Evolutionary conservation across 2,888 invertebrate genomes (phyloP).

Genomic region (Hirtodrosophila alboralis): DNA sequence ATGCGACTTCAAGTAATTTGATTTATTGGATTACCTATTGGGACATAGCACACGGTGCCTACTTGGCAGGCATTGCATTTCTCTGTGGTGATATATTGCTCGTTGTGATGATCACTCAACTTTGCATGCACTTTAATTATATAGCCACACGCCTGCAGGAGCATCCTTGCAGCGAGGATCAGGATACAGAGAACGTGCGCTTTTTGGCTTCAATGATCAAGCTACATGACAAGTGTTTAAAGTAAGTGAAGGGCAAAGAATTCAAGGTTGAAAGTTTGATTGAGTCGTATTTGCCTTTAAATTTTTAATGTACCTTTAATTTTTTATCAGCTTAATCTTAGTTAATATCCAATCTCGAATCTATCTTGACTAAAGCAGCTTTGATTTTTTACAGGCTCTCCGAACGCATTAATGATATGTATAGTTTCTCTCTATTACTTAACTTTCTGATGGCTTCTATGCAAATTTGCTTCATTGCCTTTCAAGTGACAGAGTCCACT

Average conservation of each 20-base stretch:
- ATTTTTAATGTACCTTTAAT: too few relatives aligned
- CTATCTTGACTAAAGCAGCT: neutral
- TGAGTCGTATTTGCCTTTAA: too few relatives aligned
- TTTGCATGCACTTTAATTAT: constrained; percentile 79
- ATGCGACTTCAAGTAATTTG: constrained; percentile 52
- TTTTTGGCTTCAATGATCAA: constrained; percentile 59
- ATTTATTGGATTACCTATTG: constrained; percentile 67
- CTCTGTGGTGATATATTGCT: constrained; percentile 76
- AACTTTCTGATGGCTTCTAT: constrained; percentile 81
- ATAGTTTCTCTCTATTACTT: constrained; percentile 75
- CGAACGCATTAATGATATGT: constrained; percentile 64
- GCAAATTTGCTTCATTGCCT: constrained; percentile 82
- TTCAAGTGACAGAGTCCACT: constrained; percentile 78
- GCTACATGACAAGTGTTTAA: constrained; percentile 74
- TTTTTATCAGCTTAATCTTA: too few relatives aligned
- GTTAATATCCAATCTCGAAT: too few relatives aligned
- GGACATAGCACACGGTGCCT: constrained; percentile 67
- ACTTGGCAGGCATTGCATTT: constrained; percentile 73
- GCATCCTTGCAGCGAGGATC: constrained; percentile 41
- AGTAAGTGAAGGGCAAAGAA: constrained; percentile 50
- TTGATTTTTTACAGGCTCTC: constrained; percentile 58
- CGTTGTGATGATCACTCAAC: constrained; percentile 73
- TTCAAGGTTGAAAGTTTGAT: too few relatives aligned
- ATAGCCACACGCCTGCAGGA: constrained; percentile 51
- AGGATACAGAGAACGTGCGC: constrained; percentile 43